Evolutionary conservation across 2,797 vertebrate species (phyloP).

Genomic region (Borostomias antarcticus): DNA sequence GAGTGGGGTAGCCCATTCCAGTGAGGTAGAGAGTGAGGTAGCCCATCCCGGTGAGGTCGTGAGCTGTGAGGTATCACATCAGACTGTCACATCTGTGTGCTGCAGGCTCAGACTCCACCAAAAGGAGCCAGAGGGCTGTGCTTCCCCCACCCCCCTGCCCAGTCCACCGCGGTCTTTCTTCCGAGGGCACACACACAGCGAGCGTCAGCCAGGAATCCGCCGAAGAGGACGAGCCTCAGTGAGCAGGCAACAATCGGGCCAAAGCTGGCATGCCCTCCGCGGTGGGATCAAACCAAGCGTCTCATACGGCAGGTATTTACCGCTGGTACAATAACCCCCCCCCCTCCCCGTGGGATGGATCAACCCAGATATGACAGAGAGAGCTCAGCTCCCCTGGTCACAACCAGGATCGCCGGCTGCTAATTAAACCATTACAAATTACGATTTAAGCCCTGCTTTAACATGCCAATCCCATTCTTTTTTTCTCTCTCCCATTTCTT

Average conservation of each 20-base stretch:
- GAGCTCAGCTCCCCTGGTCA: slow-evolving; percentile 45
- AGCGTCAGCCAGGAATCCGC: slow-evolving; percentile 78
- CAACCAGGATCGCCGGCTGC: slow-evolving; percentile 55
- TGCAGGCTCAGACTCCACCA: slow-evolving; percentile 80
- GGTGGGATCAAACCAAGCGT: slow-evolving; percentile 66
- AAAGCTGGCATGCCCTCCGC: slow-evolving; percentile 70
- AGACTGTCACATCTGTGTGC: slow-evolving; percentile 72
- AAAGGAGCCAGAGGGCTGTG: slow-evolving; percentile 72
- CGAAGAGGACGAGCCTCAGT: slow-evolving; percentile 74
- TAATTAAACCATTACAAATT: slow-evolving; percentile 75
- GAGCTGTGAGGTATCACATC: slow-evolving; percentile 50
- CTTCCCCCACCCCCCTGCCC: slow-evolving; percentile 50
- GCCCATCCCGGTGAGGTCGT: no score
- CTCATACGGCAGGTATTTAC: slow-evolving; percentile 72
- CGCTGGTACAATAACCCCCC: slow-evolving; percentile 67
- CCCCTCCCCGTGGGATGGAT: slow-evolving; percentile 56
- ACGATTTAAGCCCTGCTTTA: slow-evolving; percentile 58
- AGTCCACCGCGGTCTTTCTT: slow-evolving; percentile 71
- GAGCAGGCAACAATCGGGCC: slow-evolving; percentile 77
- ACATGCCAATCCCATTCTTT: slow-evolving; percentile 50
- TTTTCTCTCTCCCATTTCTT: slow-evolving; percentile 9
- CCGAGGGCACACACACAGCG: slow-evolving; percentile 60
- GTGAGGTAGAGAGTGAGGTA: not conserved
- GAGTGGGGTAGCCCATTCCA: not conserved
- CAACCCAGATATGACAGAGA: slow-evolving; percentile 53